Conservation (phyloP, 1,140 invertebrate species). For the Nebria ingens region DNA sequence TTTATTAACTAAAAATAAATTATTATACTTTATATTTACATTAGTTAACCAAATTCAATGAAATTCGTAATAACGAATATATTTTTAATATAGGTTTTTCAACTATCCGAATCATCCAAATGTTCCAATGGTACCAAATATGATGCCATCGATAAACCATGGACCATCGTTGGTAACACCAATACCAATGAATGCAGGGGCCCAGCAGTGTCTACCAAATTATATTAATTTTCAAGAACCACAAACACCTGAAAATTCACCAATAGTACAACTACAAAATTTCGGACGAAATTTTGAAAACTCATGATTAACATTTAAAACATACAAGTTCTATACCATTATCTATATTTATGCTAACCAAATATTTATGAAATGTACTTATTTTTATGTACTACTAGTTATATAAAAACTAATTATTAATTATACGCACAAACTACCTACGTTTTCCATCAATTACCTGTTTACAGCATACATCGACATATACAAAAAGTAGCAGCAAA, state of each 20-base stretch:
- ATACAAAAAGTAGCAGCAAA: too few relatives aligned
- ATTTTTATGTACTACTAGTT: too few relatives aligned
- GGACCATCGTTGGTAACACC: conserved; percentile 9
- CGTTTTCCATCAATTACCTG: too few relatives aligned
- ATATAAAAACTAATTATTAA: too few relatives aligned
- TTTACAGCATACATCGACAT: too few relatives aligned
- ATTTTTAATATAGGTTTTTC: conserved; percentile 37
- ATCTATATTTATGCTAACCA: too few relatives aligned
- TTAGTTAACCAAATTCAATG: too few relatives aligned
- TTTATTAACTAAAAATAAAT: too few relatives aligned
- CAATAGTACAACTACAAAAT: conserved; percentile 31
- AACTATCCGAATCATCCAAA: conserved; percentile 39
- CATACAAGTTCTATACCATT: too few relatives aligned
- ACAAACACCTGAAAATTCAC: conserved; percentile 23
- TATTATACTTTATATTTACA: background rate
- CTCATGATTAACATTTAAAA: too few relatives aligned
- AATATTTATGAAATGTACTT: too few relatives aligned
- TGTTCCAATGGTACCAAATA: conserved; percentile 31
- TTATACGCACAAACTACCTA: too few relatives aligned
- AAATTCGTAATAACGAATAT: conserved; percentile 12
- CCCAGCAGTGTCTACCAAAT: conserved; percentile 19
- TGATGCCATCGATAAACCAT: conserved; percentile 30
- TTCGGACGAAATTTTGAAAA: conserved; percentile 31
- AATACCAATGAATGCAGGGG: conserved; percentile 12
- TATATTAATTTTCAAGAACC: conserved; percentile 23